Percentiles rank a stretch among this genome's conserved stretches.
These are phyloP conservation scores for Coendou prehensilis DNA, from an alignment of 2,797 vertebrate genomes.

Conservation along the genomic window DNA sequence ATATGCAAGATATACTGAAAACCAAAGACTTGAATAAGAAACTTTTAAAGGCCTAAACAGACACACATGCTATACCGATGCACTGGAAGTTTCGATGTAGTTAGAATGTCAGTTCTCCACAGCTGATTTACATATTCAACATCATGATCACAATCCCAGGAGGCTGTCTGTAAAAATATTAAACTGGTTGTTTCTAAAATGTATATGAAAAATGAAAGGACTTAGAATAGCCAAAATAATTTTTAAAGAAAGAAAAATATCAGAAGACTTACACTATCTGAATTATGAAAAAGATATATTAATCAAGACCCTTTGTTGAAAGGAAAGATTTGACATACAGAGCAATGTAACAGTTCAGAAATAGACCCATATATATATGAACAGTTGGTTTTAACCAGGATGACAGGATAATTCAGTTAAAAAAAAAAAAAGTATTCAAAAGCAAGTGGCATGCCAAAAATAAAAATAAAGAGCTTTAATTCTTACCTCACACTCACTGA, in stretches of 20 bases:
- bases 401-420: background rate
- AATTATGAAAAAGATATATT: conserved; percentile 9
- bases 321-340: background rate
- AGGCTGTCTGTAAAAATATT: background rate
- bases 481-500: background rate
- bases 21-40: background rate
- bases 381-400: background rate
- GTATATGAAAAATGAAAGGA: background rate
- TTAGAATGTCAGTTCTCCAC: background rate
- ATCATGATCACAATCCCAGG: background rate
- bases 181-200: conserved; percentile 5
- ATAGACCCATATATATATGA: background rate
- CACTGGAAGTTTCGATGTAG: background rate
- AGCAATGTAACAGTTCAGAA: background rate
- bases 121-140: background rate
- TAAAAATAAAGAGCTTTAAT: background rate
- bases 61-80: background rate
- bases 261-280: background rate
- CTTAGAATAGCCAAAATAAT: background rate
- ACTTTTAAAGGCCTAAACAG: background rate
- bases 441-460: background rate
- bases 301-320: background rate
- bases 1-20: background rate
- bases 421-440: background rate
- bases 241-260: background rate